Evolutionary conservation across 2,113 vertebrate species (phyloP), one percentile per base, ranked within the genome.

Genomic region (Polyodon spathula): DNA sequence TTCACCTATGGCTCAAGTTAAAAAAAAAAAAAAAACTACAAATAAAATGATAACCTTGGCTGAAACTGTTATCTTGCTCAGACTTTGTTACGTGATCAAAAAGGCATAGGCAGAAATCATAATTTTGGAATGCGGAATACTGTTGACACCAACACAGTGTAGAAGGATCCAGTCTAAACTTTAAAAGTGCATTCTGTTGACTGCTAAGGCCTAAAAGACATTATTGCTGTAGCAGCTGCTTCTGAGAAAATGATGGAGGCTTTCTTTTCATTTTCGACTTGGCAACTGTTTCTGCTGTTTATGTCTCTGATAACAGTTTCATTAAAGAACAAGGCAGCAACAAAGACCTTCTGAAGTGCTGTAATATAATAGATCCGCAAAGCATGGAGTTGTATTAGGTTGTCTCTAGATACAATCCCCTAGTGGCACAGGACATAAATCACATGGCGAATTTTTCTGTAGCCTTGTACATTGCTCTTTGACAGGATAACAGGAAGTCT

Each of bases 321-420:
- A 12, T 63, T n/a, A 56, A 68, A 67, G 62, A 74, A 75, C 63
- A 76, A 80, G 77, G 70, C 68, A 68, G 63, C 68, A 71, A 60
- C 64, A 68, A 66, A 74, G 63, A 39, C 39, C 59, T 66, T 79
- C 72, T 71, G 67, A 77, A 84, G 78, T 50, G 59, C 67, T 58
- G 43, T 82, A 84, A 82, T 81, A 74, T 73, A 73, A 78, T 80
- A 69, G 80, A 81, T 76, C 80, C 67, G 64, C 78, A 80, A 74
- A 81, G 77, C 78, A 74, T 74, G 68, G 66, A 70, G 69, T 79
- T 71, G 67, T 75, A 80, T 82, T 74, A 81, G 79, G 79, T 84
- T 86, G 85, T 86, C 75, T 71, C 71, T 74, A 61, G 71, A 69
- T 81, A 65, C 73, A 78, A 76, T 84, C 81, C 83, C 79, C 71